phyloP scores from a whole-genome alignment of 2,888 invertebrate species.

The Elmis aenea region DNA sequence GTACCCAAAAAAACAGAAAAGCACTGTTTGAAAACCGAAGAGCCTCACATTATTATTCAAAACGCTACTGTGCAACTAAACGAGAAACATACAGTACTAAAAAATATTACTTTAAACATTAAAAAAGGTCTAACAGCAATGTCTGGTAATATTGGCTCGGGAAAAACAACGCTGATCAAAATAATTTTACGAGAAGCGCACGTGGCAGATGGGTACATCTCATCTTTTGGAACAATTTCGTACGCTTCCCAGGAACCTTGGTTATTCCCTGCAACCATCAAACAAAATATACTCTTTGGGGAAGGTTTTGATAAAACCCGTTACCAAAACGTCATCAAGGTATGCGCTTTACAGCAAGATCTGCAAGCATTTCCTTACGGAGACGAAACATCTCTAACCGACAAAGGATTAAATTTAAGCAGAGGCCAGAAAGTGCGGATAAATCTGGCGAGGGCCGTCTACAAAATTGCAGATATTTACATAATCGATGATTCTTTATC shows the following conservation, averaged over 20 bases:
- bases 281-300: conserved; percentile 77
- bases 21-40: too few species aligned
- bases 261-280: conserved; percentile 56
- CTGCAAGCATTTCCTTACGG: conserved; percentile 67
- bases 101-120: conserved; percentile 44
- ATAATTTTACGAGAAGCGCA: conserved; percentile 44
- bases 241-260: conserved; percentile 63
- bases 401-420: conserved; percentile 72
- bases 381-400: conserved; percentile 73
- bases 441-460: conserved; percentile 52
- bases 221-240: conserved; percentile 48
- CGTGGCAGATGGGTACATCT: conserved; percentile 39
- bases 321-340: conserved; percentile 57
- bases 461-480: conserved; percentile 11
- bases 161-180: conserved; percentile 52
- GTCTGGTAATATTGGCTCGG: conserved; percentile 62
- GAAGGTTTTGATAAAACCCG: conserved; percentile 53
- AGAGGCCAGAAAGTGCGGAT: conserved; percentile 82
- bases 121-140: conserved; percentile 49
- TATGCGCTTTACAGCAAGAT: conserved; percentile 62
- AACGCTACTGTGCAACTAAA: not conserved
- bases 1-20: not conserved
- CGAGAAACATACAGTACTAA: conserved; percentile 37
- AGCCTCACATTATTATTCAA: not conserved
- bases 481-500: conserved; percentile 9